Conservation (phyloP, 2,888 invertebrate species). For the Cryptosula pallasiana region DNA sequence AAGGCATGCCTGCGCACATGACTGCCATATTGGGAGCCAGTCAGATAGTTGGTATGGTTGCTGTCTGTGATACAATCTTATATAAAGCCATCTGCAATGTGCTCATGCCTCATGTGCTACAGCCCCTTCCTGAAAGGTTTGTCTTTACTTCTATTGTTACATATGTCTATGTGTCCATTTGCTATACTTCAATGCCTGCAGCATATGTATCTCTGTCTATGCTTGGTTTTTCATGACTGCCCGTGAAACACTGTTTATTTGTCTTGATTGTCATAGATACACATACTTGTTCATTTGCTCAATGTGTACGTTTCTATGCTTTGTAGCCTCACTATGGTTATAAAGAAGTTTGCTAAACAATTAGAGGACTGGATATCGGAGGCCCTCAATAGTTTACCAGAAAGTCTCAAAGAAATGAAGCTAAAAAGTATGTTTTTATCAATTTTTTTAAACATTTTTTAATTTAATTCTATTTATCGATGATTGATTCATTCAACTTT, state of each 20-base stretch:
- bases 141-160: too few relatives aligned
- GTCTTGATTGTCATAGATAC: too few relatives aligned
- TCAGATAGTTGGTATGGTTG: slow-evolving; percentile 53
- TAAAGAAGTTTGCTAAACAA: slow-evolving; percentile 54
- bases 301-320: too few relatives aligned
- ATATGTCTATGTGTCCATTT: too few relatives aligned
- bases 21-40: slow-evolving; percentile 47
- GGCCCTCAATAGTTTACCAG: slow-evolving; percentile 53
- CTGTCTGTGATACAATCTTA: slow-evolving; percentile 56
- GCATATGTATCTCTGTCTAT: too few relatives aligned
- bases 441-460: too few relatives aligned
- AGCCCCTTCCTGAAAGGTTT: slow-evolving; percentile 53
- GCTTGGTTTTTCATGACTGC: too few relatives aligned
- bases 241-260: too few relatives aligned
- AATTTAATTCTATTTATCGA: too few relatives aligned
- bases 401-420: slow-evolving; percentile 51
- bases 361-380: slow-evolving; percentile 53
- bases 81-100: slow-evolving; percentile 55
- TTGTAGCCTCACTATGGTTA: slow-evolving; percentile 53
- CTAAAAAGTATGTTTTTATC: slow-evolving; percentile 52
- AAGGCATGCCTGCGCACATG: slow-evolving; percentile 54
- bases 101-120: slow-evolving; percentile 54
- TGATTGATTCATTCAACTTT: too few relatives aligned
- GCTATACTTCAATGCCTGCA: too few relatives aligned
- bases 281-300: too few relatives aligned